These are phyloP conservation scores for Platerodrilus igneus DNA, from an alignment of 2,888 invertebrate genomes.

Conservation along the genomic window DNA sequence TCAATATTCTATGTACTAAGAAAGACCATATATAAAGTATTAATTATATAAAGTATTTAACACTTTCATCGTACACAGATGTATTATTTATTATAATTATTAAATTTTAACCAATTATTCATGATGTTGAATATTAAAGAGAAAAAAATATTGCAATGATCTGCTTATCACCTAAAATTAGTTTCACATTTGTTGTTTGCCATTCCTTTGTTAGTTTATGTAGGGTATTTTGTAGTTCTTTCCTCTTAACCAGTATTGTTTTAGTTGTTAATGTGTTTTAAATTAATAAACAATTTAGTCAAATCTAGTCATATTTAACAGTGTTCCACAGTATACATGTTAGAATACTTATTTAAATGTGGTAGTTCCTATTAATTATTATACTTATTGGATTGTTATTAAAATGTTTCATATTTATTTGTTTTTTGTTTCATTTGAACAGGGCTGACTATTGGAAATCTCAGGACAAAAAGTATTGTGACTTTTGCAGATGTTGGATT, in stretches of 20 bases:
- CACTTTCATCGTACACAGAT: too few species aligned
- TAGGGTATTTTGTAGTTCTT: constrained; percentile 16
- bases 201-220: constrained; percentile 18
- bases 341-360: constrained; percentile 17
- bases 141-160: too few species aligned
- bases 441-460: constrained; percentile 98
- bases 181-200: too few species aligned
- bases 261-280: constrained; percentile 13
- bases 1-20: too few species aligned
- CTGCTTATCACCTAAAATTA: too few species aligned
- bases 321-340: constrained; percentile 22
- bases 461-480: constrained; percentile 90
- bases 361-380: constrained; percentile 22
- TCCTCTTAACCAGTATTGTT: constrained; percentile 27
- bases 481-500: constrained; percentile 98
- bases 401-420: constrained; percentile 26
- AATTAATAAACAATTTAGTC: constrained; percentile 8
- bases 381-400: constrained; percentile 25
- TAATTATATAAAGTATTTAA: too few species aligned
- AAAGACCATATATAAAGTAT: too few species aligned
- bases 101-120: too few species aligned
- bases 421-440: constrained; percentile 25
- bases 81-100: too few species aligned
- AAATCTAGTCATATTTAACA: constrained; percentile 21
- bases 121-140: too few species aligned